Evolutionary conservation across 2,888 invertebrate genomes (phyloP).

Genomic region (Lithosia quadra): DNA sequence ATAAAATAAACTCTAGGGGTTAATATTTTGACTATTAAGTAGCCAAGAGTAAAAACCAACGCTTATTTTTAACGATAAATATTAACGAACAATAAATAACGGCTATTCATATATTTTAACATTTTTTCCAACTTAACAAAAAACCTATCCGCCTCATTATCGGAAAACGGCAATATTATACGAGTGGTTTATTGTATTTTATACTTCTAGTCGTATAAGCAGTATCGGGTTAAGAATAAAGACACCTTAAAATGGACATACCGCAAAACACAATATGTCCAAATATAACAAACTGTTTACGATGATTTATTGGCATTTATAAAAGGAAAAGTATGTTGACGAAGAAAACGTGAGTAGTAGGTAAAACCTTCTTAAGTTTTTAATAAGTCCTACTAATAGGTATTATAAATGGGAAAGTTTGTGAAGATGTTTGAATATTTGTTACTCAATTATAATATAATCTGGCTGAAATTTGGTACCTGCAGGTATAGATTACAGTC

Average conservation of each 20-base stretch:
- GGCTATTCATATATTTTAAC: constrained; percentile 6
- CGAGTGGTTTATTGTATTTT: constrained; percentile 11
- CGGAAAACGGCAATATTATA: constrained; percentile 14
- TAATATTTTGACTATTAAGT: neutral
- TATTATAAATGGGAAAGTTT: too few species aligned
- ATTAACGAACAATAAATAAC: constrained; percentile 13
- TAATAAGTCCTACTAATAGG: too few species aligned
- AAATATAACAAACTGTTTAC: neutral
- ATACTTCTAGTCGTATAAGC: neutral
- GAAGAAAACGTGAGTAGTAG: too few species aligned
- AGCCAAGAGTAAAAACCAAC: constrained; percentile 8
- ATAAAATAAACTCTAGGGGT: neutral
- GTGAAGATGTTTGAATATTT: too few species aligned
- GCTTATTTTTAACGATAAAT: neutral
- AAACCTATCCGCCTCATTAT: constrained; percentile 7
- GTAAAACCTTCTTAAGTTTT: too few species aligned
- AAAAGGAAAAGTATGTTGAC: neutral
- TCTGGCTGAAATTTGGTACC: too few species aligned
- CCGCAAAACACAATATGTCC: neutral
- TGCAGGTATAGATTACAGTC: too few species aligned
- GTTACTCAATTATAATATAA: too few species aligned
- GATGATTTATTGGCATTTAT: neutral
- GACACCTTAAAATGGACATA: neutral
- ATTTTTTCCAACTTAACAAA: constrained; percentile 6
- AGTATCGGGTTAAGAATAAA: constrained; percentile 3